Evolutionary conservation across 2,797 vertebrate genomes (phyloP), one percentile per base, ranked within the genome.

Genomic region (Coracias cyanogaster): DNA sequence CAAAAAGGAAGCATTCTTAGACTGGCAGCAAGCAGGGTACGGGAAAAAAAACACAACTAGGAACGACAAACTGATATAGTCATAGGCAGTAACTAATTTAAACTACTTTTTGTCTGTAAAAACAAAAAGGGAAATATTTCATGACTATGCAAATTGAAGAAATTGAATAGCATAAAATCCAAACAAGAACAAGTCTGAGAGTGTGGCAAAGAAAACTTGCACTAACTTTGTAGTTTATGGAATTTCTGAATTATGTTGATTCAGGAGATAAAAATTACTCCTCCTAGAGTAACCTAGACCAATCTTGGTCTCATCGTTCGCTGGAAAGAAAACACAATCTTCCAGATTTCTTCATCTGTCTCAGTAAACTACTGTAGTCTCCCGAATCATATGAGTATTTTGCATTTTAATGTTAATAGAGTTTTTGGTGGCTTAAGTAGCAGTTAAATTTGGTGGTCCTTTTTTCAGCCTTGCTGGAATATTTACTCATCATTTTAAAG

Each of bases 71-170:
- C 33, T 76, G 61, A 55, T 61, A 67, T 15, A 91, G n/a, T 67
- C 74, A 74, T 25, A 85, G 77, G 79, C 52, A 85, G 45, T 54
- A 77, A 69, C 31, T 14, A 73, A 19, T 65, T 94, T 76, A 39
- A 90, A 82, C 62, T 78, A 61, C 51, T 72, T 81, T 82, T 83
- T 89, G 31, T 46, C 67, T 89, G 31, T 51, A 60, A 89, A 89
- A 95, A 86, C 54, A 93, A 82, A 80, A 83, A 39, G 41, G 64
- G 48, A 95, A 91, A 45, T 85, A 92, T 85, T 95, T 90, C 72
- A 91, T 88, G 65, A 90, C 82, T 93, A 88, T 78, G 90, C 58
- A 96, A 96, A 95, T 83, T 76, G 83, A 91, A 96, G 82, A 86
- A 88, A 93, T 2, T 74, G 91, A 94, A 65, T 39, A 92, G 85